phyloP scores from a whole-genome alignment of 2,888 invertebrate species.

The Ellobium chinense region DNA sequence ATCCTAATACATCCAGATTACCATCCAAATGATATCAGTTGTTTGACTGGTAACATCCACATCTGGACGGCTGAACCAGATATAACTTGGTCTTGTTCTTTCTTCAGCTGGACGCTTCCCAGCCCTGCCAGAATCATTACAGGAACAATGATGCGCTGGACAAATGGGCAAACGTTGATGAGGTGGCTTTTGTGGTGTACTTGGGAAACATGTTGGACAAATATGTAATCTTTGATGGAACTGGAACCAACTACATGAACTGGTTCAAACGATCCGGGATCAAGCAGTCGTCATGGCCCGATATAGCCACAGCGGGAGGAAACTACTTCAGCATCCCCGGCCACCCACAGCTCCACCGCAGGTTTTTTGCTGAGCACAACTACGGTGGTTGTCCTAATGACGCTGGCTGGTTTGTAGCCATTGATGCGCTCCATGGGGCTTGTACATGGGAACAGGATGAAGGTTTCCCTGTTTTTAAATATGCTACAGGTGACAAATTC shows the following conservation, averaged over 20 bases:
- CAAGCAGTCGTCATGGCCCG: slow-evolving; percentile 27
- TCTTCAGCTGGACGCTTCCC: background rate
- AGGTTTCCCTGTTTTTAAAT: slow-evolving; percentile 6
- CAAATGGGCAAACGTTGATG: slow-evolving; percentile 3
- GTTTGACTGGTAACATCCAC: no score
- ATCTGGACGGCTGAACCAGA: no score
- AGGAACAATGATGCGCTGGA: background rate
- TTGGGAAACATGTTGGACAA: background rate
- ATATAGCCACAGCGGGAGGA: background rate
- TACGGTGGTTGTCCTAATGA: slow-evolving; percentile 29
- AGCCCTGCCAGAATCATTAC: background rate
- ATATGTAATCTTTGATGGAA: slow-evolving; percentile 1
- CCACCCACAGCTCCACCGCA: background rate
- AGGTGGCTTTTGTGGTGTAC: slow-evolving; percentile 25
- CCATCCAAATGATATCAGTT: no score
- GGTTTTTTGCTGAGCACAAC: slow-evolving; percentile 18
- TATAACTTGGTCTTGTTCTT: background rate
- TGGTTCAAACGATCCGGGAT: slow-evolving; percentile 28
- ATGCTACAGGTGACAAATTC: background rate
- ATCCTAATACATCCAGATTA: no score
- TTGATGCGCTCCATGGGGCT: background rate
- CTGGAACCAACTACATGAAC: slow-evolving; percentile 24
- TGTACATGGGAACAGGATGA: slow-evolving; percentile 11
- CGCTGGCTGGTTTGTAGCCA: slow-evolving; percentile 20
- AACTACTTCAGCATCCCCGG: slow-evolving; percentile 33